phyloP scores from a whole-genome alignment of 2,113 vertebrate species.

The Corythornis madagascariensis region DNA sequence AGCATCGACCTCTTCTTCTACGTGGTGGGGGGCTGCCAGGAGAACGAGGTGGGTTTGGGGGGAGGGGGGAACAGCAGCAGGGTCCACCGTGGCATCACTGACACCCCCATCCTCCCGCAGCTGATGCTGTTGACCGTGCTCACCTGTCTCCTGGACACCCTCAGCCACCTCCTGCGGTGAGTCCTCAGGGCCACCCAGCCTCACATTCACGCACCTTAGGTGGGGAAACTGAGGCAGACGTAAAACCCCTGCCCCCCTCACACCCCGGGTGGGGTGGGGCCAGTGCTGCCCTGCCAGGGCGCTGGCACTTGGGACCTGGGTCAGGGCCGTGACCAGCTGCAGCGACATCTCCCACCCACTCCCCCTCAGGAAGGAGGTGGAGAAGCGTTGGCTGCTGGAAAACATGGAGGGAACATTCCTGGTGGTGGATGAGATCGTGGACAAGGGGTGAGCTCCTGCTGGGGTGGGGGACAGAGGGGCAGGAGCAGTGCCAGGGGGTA shows the following conservation, averaged over 20 bases:
- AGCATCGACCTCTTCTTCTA: constrained; percentile 87
- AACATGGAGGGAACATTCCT: constrained; percentile 86
- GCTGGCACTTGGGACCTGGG: neutral
- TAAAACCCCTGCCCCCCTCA: neutral
- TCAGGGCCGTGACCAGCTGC: neutral
- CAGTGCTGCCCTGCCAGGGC: neutral
- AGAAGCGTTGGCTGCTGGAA: constrained; percentile 82
- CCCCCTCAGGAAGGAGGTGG: constrained; percentile 82
- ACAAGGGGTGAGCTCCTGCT: constrained; percentile 77
- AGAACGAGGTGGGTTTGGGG: constrained; percentile 80
- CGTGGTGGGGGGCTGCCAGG: constrained; percentile 84
- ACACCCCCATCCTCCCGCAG: constrained; percentile 29
- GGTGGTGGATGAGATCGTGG: constrained; percentile 88
- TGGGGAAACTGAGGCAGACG: neutral
- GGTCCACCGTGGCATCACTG: rapidly evolving
- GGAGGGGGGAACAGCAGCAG: neutral
- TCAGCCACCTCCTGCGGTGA: constrained; percentile 83
- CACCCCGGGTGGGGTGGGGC: rapidly evolving
- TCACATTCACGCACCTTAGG: rapidly evolving
- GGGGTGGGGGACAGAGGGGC: neutral
- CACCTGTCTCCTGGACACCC: constrained; percentile 83
- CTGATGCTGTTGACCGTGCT: constrained; percentile 86
- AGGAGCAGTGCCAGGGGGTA: neutral
- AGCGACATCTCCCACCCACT: neutral
- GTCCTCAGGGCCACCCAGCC: neutral